Conservation (phyloP, 2,797 vertebrate genomes). For the Pangasius mekongensis region DNA sequence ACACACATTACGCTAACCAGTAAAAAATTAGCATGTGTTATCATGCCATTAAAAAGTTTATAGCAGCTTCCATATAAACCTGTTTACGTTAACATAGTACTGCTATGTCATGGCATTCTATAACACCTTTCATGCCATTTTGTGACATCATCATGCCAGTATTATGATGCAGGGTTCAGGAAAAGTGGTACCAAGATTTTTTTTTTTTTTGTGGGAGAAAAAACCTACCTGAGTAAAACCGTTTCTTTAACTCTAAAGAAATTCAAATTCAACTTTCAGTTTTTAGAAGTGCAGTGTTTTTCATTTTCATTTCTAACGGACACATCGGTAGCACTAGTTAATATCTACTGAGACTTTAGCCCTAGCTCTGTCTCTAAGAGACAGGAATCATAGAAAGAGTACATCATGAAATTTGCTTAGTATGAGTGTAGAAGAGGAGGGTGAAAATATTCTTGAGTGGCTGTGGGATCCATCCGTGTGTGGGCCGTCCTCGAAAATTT, state of each 20-base stretch:
- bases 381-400: background rate
- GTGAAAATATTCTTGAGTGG: slow-evolving; percentile 69
- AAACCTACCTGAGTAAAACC: background rate
- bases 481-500: slow-evolving; percentile 73
- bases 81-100: background rate
- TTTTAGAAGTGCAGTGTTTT: background rate
- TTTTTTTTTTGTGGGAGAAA: too few relatives aligned
- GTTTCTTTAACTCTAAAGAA: background rate
- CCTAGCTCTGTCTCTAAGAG: background rate
- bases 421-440: slow-evolving; percentile 16
- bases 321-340: background rate
- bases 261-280: background rate
- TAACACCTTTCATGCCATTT: background rate
- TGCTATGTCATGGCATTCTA: background rate
- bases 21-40: background rate
- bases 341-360: background rate
- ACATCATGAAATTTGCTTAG: background rate
- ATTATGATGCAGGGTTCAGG: background rate
- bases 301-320: background rate
- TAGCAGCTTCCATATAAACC: background rate
- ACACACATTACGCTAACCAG: background rate
- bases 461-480: slow-evolving; percentile 65
- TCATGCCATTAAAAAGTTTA: background rate
- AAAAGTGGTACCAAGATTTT: background rate
- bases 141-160: background rate